Percentiles rank a stretch among this genome's conserved stretches.
Conservation (phyloP, 2,888 invertebrate genomes). For the Spisula subtruncata region DNA sequence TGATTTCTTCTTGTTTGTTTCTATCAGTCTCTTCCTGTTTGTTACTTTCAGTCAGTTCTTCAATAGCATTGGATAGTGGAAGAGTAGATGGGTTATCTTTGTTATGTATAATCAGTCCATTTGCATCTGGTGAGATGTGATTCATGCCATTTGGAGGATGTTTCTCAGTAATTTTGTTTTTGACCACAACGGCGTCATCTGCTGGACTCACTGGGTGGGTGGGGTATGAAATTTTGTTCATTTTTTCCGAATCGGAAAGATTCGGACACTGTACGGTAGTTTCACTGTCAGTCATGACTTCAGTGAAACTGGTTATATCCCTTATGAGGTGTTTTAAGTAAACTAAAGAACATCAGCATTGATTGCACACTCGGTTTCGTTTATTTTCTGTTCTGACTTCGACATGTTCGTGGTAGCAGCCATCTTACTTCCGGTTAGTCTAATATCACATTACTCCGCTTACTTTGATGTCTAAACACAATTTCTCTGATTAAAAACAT, state of each 20-base stretch:
- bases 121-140: conserved; percentile 73
- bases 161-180: conserved; percentile 38
- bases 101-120: conserved; percentile 71
- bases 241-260: conserved; percentile 32
- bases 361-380: neutral
- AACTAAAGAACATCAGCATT: neutral
- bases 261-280: neutral
- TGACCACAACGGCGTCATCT: conserved; percentile 16
- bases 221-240: conserved; percentile 44
- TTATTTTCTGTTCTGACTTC: conserved; percentile 28
- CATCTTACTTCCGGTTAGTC: conserved; percentile 71
- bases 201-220: conserved; percentile 32
- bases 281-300: conserved; percentile 43
- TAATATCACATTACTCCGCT: neutral
- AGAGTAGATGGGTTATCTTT: neutral
- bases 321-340: neutral
- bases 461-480: neutral
- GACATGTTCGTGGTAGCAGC: conserved; percentile 71
- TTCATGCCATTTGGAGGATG: conserved; percentile 73
- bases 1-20: neutral
- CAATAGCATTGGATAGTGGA: neutral
- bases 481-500: neutral
- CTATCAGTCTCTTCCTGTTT: neutral
- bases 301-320: neutral
- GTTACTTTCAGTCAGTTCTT: neutral